These are phyloP conservation scores for Neosalanx taihuensis DNA, from an alignment of 2,797 vertebrate species.

Conservation along the genomic window DNA sequence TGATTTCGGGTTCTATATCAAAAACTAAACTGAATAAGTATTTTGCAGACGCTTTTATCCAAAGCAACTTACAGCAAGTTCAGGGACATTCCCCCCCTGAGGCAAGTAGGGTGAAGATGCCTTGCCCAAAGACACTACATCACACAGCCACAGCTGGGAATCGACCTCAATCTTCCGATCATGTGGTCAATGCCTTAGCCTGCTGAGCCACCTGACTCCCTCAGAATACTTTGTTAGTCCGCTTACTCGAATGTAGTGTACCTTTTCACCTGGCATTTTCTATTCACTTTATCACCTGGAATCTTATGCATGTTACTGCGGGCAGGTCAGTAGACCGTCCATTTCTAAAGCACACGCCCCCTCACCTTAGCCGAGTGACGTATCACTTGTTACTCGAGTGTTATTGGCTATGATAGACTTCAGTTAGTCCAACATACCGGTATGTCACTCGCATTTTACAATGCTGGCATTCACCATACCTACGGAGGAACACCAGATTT, in stretches of 20 bases:
- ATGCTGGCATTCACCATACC: slow-evolving; percentile 16
- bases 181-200: no score
- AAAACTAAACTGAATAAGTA: background rate
- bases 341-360: background rate
- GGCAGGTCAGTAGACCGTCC: background rate
- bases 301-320: background rate
- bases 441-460: slow-evolving; percentile 29
- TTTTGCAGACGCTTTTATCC: no score
- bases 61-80: no score
- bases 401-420: slow-evolving; percentile 38
- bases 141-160: no score
- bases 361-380: background rate
- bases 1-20: background rate
- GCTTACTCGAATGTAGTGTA: background rate
- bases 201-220: no score
- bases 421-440: slow-evolving; percentile 26
- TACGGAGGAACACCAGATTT: slow-evolving; percentile 13
- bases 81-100: no score
- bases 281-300: background rate
- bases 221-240: no score
- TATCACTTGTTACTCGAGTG: background rate
- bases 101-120: no score
- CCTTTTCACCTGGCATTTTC: background rate
- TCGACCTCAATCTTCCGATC: no score
- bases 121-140: no score